Evolutionary conservation across 2,888 invertebrate species (phyloP).

Genomic region (Scrobipalpa costella): DNA sequence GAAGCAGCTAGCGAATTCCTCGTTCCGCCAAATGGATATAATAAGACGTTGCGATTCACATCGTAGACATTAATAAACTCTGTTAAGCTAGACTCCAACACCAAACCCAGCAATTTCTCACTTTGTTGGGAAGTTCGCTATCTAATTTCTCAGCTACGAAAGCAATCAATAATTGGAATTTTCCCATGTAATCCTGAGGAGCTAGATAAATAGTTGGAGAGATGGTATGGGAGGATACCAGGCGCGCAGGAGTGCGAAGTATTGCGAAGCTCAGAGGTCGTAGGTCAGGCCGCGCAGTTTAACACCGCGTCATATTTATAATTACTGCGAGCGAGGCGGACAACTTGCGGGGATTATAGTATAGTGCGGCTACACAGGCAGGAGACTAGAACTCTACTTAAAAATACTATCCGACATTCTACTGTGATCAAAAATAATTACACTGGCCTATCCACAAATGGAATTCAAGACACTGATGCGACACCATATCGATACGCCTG

Average conservation of each 20-base stretch:
- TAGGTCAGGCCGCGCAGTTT: constrained; percentile 75
- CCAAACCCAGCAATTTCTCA: constrained; percentile 18
- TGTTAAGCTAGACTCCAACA: not conserved
- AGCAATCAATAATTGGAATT: constrained; percentile 19
- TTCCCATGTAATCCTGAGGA: constrained; percentile 20
- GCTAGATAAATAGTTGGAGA: constrained; percentile 11
- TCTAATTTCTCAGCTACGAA: constrained; percentile 2
- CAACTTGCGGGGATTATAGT: constrained; percentile 31
- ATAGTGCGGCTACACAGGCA: constrained; percentile 3
- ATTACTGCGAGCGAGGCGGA: constrained; percentile 66
- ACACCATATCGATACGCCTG: constrained; percentile 12
- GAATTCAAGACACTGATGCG: constrained; percentile 1
- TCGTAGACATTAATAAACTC: not conserved
- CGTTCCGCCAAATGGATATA: not conserved
- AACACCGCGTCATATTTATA: constrained; percentile 81
- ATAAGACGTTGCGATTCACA: not conserved
- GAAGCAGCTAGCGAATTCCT: not conserved
- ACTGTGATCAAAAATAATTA: not conserved
- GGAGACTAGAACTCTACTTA: not conserved
- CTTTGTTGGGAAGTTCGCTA: constrained; percentile 3
- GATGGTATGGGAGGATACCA: constrained; percentile 5
- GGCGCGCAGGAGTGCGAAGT: constrained; percentile 48
- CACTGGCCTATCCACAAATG: not conserved
- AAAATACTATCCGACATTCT: not conserved
- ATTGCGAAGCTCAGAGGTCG: constrained; percentile 53